These are phyloP conservation scores for Parotocinclus haroldoi DNA, from an alignment of 2,797 vertebrate genomes.

Conservation along the genomic window DNA sequence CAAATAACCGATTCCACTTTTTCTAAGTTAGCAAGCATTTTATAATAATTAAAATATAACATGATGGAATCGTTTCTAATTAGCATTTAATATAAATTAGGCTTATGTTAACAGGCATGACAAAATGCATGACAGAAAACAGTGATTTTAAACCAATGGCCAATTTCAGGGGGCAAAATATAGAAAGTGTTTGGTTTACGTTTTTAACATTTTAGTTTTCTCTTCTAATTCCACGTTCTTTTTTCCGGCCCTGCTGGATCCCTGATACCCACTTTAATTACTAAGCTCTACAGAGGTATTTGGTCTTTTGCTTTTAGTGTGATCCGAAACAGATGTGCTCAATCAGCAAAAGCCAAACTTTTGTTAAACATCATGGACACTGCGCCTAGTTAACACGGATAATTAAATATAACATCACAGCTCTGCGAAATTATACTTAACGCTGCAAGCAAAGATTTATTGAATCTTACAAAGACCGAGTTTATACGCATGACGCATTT, in stretches of 20 bases:
- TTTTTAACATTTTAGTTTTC: no score
- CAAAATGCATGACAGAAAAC: no score
- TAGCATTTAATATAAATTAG: no score
- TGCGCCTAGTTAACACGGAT: neutral
- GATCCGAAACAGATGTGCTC: conserved; percentile 31
- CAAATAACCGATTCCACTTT: no score
- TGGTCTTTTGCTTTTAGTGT: conserved; percentile 23
- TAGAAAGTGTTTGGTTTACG: no score
- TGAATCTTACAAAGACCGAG: neutral
- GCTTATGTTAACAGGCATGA: no score
- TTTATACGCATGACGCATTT: no score
- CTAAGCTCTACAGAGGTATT: conserved; percentile 13
- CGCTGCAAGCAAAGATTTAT: neutral
- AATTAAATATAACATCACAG: conserved; percentile 8
- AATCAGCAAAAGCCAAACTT: conserved; percentile 12
- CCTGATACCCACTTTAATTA: conserved; percentile 21
- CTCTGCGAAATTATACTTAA: neutral
- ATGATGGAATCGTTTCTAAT: no score
- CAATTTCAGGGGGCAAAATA: no score
- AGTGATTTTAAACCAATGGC: no score
- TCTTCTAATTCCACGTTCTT: neutral
- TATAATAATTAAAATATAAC: no score
- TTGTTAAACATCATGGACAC: conserved; percentile 3
- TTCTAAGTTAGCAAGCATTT: no score
- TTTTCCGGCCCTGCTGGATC: neutral